A percentile compares a stretch with the other conserved stretches of the same genome.
phyloP scores from a whole-genome alignment of 2,113 vertebrate species.

The Falcunculus frontatus region DNA sequence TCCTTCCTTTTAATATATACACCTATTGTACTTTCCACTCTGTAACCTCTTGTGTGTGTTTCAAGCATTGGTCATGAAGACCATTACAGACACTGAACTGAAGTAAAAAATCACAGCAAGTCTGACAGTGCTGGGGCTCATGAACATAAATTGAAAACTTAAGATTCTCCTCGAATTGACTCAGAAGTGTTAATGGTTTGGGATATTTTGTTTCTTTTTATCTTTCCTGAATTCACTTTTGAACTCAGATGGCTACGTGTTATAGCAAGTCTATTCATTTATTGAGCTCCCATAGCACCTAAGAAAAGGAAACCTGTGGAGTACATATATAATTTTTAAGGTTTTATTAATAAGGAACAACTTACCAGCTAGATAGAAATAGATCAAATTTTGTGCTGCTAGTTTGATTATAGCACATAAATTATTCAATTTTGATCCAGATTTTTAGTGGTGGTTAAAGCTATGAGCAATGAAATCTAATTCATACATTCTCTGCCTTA shows the following conservation, averaged over 20 bases:
- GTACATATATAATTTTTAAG: neutral
- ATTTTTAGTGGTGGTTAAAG: neutral
- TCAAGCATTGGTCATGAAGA: neutral
- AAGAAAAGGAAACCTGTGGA: neutral
- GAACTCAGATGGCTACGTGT: neutral
- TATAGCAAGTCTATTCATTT: neutral
- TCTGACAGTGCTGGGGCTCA: neutral
- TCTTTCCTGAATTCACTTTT: neutral
- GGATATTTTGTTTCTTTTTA: neutral
- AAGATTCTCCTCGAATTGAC: neutral
- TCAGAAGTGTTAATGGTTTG: neutral
- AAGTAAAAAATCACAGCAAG: neutral
- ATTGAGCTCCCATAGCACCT: neutral
- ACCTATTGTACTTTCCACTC: neutral
- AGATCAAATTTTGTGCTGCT: neutral
- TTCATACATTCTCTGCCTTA: neutral
- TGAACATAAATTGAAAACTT: neutral
- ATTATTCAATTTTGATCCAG: neutral
- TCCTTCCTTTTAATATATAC: neutral
- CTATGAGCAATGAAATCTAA: neutral
- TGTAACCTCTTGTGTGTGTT: neutral
- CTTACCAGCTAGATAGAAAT: neutral
- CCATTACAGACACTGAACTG: neutral
- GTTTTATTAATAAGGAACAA: neutral
- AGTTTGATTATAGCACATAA: neutral